Evolutionary conservation across 2,888 invertebrate genomes (phyloP).

Genomic region (Malthinus flaveolus): DNA sequence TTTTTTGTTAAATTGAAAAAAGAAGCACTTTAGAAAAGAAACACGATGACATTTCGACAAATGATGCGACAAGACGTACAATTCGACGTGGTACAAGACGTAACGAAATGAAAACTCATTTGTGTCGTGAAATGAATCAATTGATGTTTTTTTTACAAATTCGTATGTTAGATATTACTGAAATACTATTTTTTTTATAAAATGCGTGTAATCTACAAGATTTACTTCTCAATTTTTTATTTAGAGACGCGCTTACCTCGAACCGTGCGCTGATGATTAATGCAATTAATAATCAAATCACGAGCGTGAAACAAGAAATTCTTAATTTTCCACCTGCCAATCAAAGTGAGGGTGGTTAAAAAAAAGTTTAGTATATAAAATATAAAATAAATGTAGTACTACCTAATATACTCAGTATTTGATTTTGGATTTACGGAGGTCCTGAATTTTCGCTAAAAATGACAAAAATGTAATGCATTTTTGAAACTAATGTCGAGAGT

Average conservation of each 20-base stretch:
- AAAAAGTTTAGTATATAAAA: neutral
- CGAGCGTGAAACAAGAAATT: slow-evolving; percentile 14
- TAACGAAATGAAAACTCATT: slow-evolving; percentile 20
- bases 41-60: slow-evolving; percentile 16
- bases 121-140: slow-evolving; percentile 1
- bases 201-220: neutral
- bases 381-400: too few species aligned
- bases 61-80: slow-evolving; percentile 12
- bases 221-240: neutral
- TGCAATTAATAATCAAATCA: slow-evolving; percentile 11
- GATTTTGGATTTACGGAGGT: too few species aligned
- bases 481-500: too few species aligned
- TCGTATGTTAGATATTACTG: neutral
- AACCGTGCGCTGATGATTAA: neutral
- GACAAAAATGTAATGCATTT: too few species aligned
- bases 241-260: too few species aligned
- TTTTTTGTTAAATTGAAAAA: neutral
- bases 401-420: too few species aligned
- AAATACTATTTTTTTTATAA: neutral
- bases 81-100: slow-evolving; percentile 12
- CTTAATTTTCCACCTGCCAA: slow-evolving; percentile 23
- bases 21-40: neutral
- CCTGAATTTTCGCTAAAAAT: too few species aligned
- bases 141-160: neutral
- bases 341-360: slow-evolving; percentile 19